phyloP scores from a whole-genome alignment of 2,113 vertebrate species.

The Lophura nycthemera region DNA sequence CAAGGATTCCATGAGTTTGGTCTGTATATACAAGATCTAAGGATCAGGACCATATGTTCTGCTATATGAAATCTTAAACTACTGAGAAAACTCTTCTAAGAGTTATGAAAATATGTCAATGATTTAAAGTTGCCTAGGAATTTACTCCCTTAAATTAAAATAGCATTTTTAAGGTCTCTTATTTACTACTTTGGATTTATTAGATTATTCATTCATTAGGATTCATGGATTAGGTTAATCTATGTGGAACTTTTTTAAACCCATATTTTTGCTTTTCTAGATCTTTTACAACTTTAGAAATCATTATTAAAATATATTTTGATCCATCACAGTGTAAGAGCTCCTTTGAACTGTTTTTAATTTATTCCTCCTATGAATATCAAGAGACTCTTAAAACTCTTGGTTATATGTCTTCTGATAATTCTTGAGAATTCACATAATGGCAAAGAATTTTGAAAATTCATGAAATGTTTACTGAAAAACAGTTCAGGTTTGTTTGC shows the following conservation, averaged over 20 bases:
- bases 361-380: not conserved
- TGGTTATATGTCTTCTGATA: not conserved
- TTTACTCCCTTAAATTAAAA: not conserved
- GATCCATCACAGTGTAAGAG: not conserved
- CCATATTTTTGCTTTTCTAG: not conserved
- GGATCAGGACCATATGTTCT: not conserved
- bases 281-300: not conserved
- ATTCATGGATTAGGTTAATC: not conserved
- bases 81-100: not conserved
- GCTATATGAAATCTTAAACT: not conserved
- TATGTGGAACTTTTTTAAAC: not conserved
- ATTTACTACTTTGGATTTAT: not conserved
- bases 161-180: not conserved
- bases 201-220: not conserved
- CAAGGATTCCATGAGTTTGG: not conserved
- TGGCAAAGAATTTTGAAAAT: not conserved
- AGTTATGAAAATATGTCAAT: not conserved
- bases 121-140: not conserved
- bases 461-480: not conserved
- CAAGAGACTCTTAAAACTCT: not conserved
- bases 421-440: not conserved
- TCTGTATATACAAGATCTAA: not conserved
- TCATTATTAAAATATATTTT: not conserved
- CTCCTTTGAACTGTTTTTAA: not conserved
- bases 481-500: not conserved